Percentiles rank a stretch among this genome's conserved stretches.
Evolutionary conservation across 2,888 invertebrate species (phyloP).

Genomic region (Epinotia brunnichana): DNA sequence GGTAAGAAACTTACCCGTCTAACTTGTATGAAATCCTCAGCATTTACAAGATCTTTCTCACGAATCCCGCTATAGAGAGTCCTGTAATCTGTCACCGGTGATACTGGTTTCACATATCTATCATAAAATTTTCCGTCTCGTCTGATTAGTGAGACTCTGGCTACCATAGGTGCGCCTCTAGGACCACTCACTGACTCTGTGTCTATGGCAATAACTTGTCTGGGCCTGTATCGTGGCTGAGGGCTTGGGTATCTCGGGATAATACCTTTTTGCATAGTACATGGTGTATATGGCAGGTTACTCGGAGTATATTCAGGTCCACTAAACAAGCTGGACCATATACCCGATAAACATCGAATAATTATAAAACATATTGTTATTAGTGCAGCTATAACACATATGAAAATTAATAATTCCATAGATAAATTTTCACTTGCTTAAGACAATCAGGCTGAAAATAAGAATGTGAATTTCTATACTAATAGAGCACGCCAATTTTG

Average conservation of each 20-base stretch:
- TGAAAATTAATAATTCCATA: neutral
- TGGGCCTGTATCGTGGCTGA: neutral
- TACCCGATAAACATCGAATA: neutral
- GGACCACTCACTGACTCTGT: neutral
- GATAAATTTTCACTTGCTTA: too few species aligned
- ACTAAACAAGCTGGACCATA: neutral
- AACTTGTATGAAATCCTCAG: neutral
- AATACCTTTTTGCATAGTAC: too few species aligned
- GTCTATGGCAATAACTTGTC: neutral
- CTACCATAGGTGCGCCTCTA: conserved; percentile 8
- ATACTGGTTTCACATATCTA: conserved; percentile 6
- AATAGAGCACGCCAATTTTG: too few species aligned
- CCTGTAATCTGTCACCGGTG: conserved; percentile 84
- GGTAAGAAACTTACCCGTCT: neutral
- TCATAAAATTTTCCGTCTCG: neutral
- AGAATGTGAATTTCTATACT: too few species aligned
- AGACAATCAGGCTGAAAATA: too few species aligned
- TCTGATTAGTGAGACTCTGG: conserved; percentile 7
- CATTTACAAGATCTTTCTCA: conserved; percentile 78
- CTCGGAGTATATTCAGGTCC: neutral
- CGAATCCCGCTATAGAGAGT: conserved; percentile 90
- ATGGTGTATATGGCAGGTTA: too few species aligned
- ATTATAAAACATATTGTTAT: neutral
- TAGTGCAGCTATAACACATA: neutral
- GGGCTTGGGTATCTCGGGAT: too few species aligned